Evolutionary conservation across 1,140 invertebrate species (phyloP).

Genomic region (Anoplophora glabripennis): DNA sequence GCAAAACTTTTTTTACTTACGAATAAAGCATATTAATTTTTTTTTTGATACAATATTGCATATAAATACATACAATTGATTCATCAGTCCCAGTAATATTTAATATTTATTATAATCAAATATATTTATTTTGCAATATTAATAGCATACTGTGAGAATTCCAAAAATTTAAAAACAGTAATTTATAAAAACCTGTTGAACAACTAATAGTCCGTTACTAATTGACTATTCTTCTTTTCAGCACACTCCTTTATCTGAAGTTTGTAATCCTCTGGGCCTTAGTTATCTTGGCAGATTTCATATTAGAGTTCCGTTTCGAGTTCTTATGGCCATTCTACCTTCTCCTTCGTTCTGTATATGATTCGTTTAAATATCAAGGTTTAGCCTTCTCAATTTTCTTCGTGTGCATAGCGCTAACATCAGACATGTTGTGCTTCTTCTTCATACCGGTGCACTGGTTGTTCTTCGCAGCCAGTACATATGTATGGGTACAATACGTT

Average conservation of each 20-base stretch:
- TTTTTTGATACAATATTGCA: too few relatives aligned
- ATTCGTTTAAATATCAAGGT: slow-evolving; percentile 98
- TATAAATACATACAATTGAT: too few relatives aligned
- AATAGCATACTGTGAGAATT: too few relatives aligned
- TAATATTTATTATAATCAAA: too few relatives aligned
- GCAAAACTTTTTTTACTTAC: too few relatives aligned
- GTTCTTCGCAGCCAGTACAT: slow-evolving; percentile 96
- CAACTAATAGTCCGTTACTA: neutral
- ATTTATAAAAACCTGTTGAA: too few relatives aligned
- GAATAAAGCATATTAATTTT: too few relatives aligned
- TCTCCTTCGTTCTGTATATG: slow-evolving; percentile 91
- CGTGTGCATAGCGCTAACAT: slow-evolving; percentile 95
- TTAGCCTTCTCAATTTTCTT: slow-evolving; percentile 98
- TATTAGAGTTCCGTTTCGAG: slow-evolving; percentile 98
- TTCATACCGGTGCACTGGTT: slow-evolving; percentile 98
- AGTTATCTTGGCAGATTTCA: slow-evolving; percentile 94
- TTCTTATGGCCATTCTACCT: slow-evolving; percentile 99
- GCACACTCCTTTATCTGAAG: slow-evolving; percentile 92
- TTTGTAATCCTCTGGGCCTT: slow-evolving; percentile 94
- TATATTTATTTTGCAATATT: too few relatives aligned
- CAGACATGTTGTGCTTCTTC: slow-evolving; percentile 98
- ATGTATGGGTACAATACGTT: slow-evolving; percentile 98
- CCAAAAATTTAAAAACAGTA: too few relatives aligned
- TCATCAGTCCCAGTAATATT: too few relatives aligned
- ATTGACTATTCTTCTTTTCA: slow-evolving; percentile 57